phyloP scores from a whole-genome alignment of 1,140 invertebrate species.

The Conus ventricosus region DNA sequence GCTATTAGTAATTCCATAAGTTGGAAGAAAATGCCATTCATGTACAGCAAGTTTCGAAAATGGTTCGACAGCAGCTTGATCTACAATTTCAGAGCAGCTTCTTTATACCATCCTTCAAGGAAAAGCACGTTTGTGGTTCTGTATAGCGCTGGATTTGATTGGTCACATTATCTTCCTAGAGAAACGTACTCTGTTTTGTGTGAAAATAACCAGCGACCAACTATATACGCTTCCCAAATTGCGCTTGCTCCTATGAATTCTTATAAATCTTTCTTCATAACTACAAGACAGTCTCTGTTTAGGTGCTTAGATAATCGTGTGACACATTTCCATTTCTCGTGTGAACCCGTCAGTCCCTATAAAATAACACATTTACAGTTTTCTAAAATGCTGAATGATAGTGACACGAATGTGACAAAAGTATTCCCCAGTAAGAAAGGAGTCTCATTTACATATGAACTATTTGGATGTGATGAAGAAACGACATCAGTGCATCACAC shows the following conservation, averaged over 20 bases:
- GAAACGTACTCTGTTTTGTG: neutral
- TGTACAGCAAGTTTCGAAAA: neutral
- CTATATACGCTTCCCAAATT: neutral
- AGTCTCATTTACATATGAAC: neutral
- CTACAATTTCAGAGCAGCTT: too few relatives aligned
- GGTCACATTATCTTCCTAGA: too few relatives aligned
- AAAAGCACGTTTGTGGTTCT: too few relatives aligned
- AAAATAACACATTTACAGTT: neutral
- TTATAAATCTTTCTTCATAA: neutral
- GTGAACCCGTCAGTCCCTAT: neutral
- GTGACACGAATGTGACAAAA: neutral
- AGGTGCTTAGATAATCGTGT: neutral
- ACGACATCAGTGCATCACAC: neutral
- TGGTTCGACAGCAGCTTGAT: too few relatives aligned
- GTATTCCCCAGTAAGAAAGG: neutral
- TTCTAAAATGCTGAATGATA: neutral
- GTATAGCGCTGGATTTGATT: too few relatives aligned
- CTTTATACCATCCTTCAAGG: neutral
- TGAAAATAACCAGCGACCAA: neutral
- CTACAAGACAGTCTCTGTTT: neutral
- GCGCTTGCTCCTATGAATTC: neutral
- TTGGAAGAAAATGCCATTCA: neutral
- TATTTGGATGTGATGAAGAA: conserved; percentile 14
- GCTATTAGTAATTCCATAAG: neutral
- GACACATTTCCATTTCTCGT: neutral